Conservation (phyloP, 2,113 vertebrate genomes). For the Hyperopisus bebe region DNA sequence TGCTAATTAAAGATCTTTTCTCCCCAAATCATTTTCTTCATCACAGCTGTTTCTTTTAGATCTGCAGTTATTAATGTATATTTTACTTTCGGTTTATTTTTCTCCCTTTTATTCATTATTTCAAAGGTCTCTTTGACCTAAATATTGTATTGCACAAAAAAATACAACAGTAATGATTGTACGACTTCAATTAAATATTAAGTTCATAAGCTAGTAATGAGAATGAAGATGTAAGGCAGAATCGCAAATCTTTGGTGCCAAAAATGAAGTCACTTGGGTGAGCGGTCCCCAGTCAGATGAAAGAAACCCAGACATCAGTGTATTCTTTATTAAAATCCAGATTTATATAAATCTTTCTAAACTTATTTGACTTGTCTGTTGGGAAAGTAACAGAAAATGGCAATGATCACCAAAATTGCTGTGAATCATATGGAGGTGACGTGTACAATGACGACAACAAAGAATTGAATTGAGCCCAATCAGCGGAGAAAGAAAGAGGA, state of each 20-base stretch:
- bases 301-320: not conserved
- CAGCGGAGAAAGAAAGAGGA: constrained; percentile 35
- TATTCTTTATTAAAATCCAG: not conserved
- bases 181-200: constrained; percentile 48
- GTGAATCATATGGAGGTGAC: not conserved
- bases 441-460: not conserved
- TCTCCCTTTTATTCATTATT: constrained; percentile 34
- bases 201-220: constrained; percentile 42
- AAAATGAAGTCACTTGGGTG: not conserved
- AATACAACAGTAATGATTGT: constrained; percentile 43
- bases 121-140: constrained; percentile 61
- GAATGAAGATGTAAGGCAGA: constrained; percentile 1
- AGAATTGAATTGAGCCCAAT: constrained; percentile 22
- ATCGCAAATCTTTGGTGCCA: not conserved
- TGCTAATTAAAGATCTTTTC: constrained; percentile 62
- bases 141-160: constrained; percentile 55
- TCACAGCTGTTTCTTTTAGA: constrained; percentile 55
- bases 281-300: not conserved
- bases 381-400: not conserved
- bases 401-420: not conserved
- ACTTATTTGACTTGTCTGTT: not conserved
- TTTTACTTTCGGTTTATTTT: constrained; percentile 48
- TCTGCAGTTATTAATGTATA: constrained; percentile 57
- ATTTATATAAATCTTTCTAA: not conserved
- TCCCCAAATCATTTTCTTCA: constrained; percentile 60